phyloP scores from a whole-genome alignment of 1,140 invertebrate genomes.

The Heliconius himera region DNA sequence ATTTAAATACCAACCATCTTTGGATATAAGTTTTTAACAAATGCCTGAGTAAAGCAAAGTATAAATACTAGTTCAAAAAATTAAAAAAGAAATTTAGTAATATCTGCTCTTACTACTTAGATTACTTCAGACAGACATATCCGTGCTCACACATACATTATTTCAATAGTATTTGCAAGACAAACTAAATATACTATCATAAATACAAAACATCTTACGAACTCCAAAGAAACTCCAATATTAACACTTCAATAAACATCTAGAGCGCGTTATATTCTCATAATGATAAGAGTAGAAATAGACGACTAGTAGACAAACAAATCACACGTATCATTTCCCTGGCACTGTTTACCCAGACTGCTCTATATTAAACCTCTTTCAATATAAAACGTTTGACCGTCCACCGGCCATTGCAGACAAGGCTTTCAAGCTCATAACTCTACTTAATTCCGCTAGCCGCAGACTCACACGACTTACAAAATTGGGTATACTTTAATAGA shows the following conservation, averaged over 20 bases:
- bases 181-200: not conserved
- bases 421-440: not conserved
- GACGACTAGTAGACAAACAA: not conserved
- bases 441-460: constrained; percentile 24
- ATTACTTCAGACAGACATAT: too few relatives aligned
- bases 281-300: not conserved
- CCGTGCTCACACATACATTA: too few relatives aligned
- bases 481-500: constrained; percentile 30
- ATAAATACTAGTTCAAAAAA: not conserved
- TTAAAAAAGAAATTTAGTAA: not conserved
- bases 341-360: not conserved
- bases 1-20: too few relatives aligned
- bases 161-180: not conserved
- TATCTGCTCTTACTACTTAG: not conserved
- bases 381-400: not conserved
- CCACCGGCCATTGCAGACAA: not conserved
- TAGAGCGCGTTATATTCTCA: not conserved
- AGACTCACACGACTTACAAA: not conserved
- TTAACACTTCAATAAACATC: constrained; percentile 4
- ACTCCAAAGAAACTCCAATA: not conserved
- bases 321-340: not conserved
- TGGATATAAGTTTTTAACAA: not conserved
- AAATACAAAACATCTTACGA: not conserved
- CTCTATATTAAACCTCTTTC: not conserved
- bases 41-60: not conserved